Evolutionary conservation across 2,113 vertebrate species (phyloP).

Genomic region (Grantiella picta): DNA sequence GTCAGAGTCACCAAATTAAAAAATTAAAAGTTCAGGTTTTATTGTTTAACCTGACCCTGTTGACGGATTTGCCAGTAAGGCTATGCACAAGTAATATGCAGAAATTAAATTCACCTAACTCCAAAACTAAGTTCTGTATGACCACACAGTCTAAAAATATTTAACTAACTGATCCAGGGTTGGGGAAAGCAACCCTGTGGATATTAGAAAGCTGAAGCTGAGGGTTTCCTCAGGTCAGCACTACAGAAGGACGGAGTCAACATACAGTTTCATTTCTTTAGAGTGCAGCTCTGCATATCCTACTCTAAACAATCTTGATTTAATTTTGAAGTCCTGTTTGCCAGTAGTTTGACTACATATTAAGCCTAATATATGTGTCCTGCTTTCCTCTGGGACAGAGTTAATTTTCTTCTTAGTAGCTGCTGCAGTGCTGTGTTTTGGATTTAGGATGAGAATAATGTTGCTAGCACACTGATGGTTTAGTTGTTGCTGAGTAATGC

Average conservation of each 20-base stretch:
- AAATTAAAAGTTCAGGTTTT: neutral
- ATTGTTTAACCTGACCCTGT: neutral
- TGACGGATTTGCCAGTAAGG: neutral
- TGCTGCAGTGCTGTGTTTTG: neutral
- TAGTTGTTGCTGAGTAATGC: neutral
- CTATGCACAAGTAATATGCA: neutral
- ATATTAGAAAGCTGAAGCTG: neutral
- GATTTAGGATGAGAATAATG: neutral
- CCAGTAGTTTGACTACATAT: neutral
- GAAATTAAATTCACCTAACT: neutral
- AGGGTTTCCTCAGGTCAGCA: neutral
- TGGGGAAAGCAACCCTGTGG: neutral
- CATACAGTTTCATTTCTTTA: neutral
- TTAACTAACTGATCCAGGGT: fast-evolving
- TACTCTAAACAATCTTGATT: neutral
- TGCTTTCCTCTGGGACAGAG: neutral
- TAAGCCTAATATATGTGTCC: neutral
- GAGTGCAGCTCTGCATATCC: neutral
- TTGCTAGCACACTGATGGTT: neutral
- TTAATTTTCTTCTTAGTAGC: neutral
- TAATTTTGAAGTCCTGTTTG: neutral
- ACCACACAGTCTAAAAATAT: neutral
- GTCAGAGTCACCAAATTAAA: neutral
- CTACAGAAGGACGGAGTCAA: neutral
- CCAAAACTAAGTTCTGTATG: neutral